Evolutionary conservation across 1,140 invertebrate species (phyloP).

Genomic region (Belonocnema kinseyi): DNA sequence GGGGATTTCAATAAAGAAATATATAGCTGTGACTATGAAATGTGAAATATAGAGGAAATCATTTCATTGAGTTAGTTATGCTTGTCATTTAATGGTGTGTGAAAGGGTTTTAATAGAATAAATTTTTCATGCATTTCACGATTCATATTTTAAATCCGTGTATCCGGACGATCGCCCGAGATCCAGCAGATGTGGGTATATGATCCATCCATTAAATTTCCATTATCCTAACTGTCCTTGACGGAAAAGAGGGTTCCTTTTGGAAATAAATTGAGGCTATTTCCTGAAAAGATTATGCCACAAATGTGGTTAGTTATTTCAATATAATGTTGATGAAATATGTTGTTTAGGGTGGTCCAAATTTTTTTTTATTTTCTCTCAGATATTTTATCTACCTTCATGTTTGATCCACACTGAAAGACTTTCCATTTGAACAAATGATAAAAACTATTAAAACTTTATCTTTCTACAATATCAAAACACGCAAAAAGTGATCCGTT

Average conservation of each 20-base stretch:
- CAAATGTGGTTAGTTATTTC: neutral
- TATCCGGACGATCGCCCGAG: neutral
- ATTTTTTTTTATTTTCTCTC: too few relatives aligned
- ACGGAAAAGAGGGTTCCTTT: constrained; percentile 4
- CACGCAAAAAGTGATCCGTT: too few relatives aligned
- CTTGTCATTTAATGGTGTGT: constrained; percentile 25
- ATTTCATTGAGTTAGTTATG: constrained; percentile 14
- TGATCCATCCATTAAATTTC: constrained; percentile 26
- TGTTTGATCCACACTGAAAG: too few relatives aligned
- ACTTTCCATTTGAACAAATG: too few relatives aligned
- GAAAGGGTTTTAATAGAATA: constrained; percentile 24
- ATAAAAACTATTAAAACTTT: too few relatives aligned
- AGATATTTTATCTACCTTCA: too few relatives aligned
- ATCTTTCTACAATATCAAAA: too few relatives aligned
- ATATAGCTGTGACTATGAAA: neutral
- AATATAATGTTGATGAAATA: neutral
- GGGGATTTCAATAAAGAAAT: neutral
- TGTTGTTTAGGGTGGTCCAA: too few relatives aligned
- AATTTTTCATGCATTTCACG: constrained; percentile 30
- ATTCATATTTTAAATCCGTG: constrained; percentile 23
- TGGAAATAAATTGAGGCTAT: neutral
- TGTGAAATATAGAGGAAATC: constrained; percentile 23
- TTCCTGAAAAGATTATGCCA: neutral
- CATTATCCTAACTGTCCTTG: constrained; percentile 9
- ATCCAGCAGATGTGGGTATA: constrained; percentile 20